Conservation (phyloP, 2,888 invertebrate genomes). For the Panzeria rudis region DNA sequence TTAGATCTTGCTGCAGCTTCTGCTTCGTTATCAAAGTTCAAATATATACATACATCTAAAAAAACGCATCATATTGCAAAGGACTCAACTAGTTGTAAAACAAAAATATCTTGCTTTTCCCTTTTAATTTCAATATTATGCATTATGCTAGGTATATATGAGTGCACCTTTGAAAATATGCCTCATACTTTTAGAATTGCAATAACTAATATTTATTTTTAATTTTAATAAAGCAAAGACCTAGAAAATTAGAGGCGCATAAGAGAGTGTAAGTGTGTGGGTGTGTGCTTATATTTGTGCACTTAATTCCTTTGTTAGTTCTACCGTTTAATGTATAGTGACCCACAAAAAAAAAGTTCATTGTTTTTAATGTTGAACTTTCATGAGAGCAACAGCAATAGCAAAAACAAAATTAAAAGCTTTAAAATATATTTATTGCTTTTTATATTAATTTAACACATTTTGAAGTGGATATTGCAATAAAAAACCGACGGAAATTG, state of each 20-base stretch:
- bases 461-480: constrained; percentile 19
- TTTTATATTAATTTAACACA: constrained; percentile 63
- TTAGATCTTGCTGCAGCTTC: too few relatives aligned
- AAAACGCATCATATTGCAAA: too few relatives aligned
- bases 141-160: too few relatives aligned
- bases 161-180: neutral
- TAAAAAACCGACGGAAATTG: neutral
- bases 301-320: neutral
- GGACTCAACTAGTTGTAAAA: too few relatives aligned
- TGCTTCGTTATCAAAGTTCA: too few relatives aligned
- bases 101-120: too few relatives aligned
- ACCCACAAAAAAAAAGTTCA: constrained; percentile 50
- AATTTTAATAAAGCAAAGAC: constrained; percentile 11
- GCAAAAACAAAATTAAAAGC: constrained; percentile 1
- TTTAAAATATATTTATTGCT: constrained; percentile 55
- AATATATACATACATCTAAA: too few relatives aligned
- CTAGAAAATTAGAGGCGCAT: neutral
- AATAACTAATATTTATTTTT: constrained; percentile 23
- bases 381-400: constrained; percentile 17
- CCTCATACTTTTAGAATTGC: neutral
- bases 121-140: too few relatives aligned
- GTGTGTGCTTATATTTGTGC: neutral
- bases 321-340: neutral
- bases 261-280: neutral
- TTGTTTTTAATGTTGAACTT: constrained; percentile 42